Conservation (phyloP, 1,140 invertebrate species). For the Sinonovacula constricta region DNA sequence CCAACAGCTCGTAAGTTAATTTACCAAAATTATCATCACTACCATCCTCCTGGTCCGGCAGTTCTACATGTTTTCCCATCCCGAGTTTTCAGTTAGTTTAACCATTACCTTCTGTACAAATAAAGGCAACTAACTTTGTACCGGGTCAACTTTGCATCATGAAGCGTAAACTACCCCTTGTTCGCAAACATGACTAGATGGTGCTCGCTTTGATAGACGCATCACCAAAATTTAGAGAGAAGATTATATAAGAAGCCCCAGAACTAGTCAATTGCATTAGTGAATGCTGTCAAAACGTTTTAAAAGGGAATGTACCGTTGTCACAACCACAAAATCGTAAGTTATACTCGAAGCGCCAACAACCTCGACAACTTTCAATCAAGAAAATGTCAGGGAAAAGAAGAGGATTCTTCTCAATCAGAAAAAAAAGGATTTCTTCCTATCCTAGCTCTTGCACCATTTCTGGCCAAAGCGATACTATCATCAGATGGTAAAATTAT, state of each 20-base stretch:
- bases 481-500: neutral
- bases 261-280: neutral
- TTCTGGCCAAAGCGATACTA: neutral
- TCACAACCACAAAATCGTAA: constrained; percentile 2
- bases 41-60: too few relatives aligned
- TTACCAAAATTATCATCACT: too few relatives aligned
- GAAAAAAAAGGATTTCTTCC: constrained; percentile 13
- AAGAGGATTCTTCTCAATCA: constrained; percentile 4
- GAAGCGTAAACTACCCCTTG: neutral
- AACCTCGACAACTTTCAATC: neutral
- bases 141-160: too few relatives aligned
- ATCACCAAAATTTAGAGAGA: neutral
- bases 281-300: constrained; percentile 8
- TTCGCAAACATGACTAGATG: neutral
- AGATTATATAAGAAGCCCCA: constrained; percentile 1
- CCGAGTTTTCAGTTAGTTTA: too few relatives aligned
- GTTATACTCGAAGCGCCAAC: constrained; percentile 10
- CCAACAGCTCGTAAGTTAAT: too few relatives aligned
- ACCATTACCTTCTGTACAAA: too few relatives aligned
- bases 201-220: neutral
- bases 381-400: constrained; percentile 4
- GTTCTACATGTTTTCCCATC: too few relatives aligned
- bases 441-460: neutral
- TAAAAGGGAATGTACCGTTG: constrained; percentile 16
- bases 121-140: too few relatives aligned